These are phyloP conservation scores for Denticeps clupeoides DNA, from an alignment of 2,797 vertebrate genomes.

Conservation along the genomic window DNA sequence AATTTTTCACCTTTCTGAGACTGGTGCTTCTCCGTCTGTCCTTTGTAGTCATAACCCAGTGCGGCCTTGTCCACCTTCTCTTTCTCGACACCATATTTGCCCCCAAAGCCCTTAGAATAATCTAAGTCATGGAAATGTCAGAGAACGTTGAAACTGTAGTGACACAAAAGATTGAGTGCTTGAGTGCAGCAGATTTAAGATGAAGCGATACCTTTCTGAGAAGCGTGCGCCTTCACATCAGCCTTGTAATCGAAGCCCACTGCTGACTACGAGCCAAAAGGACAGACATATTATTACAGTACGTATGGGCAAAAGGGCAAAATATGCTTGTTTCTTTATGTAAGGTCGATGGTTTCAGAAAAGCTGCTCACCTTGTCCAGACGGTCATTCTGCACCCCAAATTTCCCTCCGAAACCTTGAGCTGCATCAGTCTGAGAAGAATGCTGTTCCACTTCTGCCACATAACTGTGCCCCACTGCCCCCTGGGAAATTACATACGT, in stretches of 20 bases:
- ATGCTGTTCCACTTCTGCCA: constrained; percentile 75
- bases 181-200: too few relatives aligned
- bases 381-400: constrained; percentile 80
- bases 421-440: constrained; percentile 88
- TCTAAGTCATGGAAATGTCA: constrained; percentile 43
- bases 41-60: constrained; percentile 78
- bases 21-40: constrained; percentile 71
- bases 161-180: too few relatives aligned
- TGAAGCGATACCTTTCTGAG: constrained; percentile 72
- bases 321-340: background rate
- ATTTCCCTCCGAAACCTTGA: constrained; percentile 87
- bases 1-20: constrained; percentile 64
- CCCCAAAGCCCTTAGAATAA: constrained; percentile 74
- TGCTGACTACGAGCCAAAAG: constrained; percentile 65
- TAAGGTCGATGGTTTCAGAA: too few relatives aligned
- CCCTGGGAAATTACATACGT: constrained; percentile 46
- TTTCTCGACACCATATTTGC: constrained; percentile 73
- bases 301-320: too few relatives aligned
- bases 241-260: constrained; percentile 88
- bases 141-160: background rate
- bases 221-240: constrained; percentile 75
- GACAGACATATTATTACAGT: too few relatives aligned
- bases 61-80: constrained; percentile 76
- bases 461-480: constrained; percentile 76
- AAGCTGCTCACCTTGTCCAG: constrained; percentile 72